Percentiles rank a stretch among this genome's conserved stretches.
Conservation (phyloP, 2,888 invertebrate genomes). For the Caenorhabditis sp. region DNA sequence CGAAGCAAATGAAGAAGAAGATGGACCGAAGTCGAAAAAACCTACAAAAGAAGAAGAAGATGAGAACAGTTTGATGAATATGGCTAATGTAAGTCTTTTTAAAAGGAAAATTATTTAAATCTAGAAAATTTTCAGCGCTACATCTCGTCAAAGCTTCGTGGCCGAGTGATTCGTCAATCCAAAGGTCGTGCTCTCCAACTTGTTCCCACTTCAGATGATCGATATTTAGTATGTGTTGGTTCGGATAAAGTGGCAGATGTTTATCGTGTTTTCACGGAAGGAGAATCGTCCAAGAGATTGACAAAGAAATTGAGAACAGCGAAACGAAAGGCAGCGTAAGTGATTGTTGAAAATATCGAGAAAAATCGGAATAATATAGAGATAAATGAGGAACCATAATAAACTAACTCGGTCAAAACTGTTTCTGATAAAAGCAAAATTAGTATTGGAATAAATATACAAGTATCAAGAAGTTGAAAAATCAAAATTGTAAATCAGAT, state of each 20-base stretch:
- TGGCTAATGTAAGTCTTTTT: conserved; percentile 40
- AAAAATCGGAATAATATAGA: too few relatives aligned
- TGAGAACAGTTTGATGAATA: conserved; percentile 25
- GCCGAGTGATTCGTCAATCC: conserved; percentile 82
- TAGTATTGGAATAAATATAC: too few relatives aligned
- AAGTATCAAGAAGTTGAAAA: too few relatives aligned
- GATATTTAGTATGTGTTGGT: conserved; percentile 84
- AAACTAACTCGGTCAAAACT: too few relatives aligned
- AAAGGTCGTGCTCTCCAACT: conserved; percentile 83
- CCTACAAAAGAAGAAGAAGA: conserved; percentile 43
- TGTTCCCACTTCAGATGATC: conserved; percentile 79
- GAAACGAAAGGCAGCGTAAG: conserved; percentile 50
- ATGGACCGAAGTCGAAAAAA: conserved; percentile 25
- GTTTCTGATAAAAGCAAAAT: too few relatives aligned
- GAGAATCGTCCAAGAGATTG: conserved; percentile 82
- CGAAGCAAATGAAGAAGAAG: conserved; percentile 21
- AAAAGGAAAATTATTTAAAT: too few relatives aligned
- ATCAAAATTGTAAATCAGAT: too few relatives aligned
- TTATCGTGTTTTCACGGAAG: conserved; percentile 82
- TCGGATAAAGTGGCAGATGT: conserved; percentile 83
- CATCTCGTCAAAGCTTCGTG: conserved; percentile 81
- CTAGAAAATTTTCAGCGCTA: conserved; percentile 75
- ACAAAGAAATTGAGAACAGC: conserved; percentile 79
- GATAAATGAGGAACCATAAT: too few relatives aligned
- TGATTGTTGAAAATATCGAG: not conserved